These are phyloP conservation scores for Eristalis tenax DNA, from an alignment of 2,888 invertebrate species.

Conservation along the genomic window DNA sequence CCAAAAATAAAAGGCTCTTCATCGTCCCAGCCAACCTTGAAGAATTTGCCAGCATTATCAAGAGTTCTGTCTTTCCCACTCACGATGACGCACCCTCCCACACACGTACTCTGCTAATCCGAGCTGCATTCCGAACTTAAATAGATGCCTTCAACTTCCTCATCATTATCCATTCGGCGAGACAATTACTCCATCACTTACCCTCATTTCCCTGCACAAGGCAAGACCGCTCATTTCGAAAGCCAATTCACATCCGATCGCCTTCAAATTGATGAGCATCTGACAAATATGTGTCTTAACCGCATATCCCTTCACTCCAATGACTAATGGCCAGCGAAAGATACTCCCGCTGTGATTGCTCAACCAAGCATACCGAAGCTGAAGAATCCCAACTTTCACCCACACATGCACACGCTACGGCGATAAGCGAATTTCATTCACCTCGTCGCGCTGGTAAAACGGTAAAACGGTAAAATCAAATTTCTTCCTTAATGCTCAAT, in stretches of 20 bases:
- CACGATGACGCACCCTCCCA: too few relatives aligned
- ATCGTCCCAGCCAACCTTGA: too few relatives aligned
- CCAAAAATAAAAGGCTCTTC: too few relatives aligned
- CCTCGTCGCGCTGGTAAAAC: neutral
- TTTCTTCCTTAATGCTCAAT: slow-evolving; percentile 53
- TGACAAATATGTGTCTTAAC: neutral
- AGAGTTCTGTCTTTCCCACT: too few relatives aligned
- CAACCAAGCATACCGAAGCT: neutral
- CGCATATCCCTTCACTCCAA: neutral
- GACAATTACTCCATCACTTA: too few relatives aligned
- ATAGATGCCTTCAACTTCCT: too few relatives aligned
- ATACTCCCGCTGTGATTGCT: neutral
- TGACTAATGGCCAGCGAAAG: neutral
- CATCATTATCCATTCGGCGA: too few relatives aligned
- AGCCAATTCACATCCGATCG: neutral
- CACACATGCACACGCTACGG: neutral
- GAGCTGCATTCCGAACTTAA: too few relatives aligned
- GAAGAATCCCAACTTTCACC: neutral
- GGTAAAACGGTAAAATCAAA: slow-evolving; percentile 26
- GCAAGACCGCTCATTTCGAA: too few relatives aligned
- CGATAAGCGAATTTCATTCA: neutral
- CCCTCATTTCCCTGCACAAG: too few relatives aligned
- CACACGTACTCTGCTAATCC: too few relatives aligned
- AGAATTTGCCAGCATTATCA: too few relatives aligned
- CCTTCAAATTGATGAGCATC: neutral